These are phyloP conservation scores for Cephus cinctus DNA, from an alignment of 1,140 invertebrate genomes.

Conservation along the genomic window DNA sequence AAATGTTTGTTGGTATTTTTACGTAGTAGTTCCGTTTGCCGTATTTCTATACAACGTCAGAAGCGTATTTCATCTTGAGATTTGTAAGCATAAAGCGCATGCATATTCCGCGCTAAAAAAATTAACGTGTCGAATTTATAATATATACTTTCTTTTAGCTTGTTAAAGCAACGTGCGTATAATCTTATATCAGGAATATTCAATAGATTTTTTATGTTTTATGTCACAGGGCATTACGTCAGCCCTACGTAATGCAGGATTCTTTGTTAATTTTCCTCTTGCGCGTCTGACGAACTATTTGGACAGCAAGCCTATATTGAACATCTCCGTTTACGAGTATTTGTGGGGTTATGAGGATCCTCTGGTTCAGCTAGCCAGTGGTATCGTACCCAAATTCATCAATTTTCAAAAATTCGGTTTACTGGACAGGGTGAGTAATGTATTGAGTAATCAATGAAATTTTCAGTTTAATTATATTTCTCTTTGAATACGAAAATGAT, in stretches of 20 bases:
- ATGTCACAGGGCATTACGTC: conserved; percentile 64
- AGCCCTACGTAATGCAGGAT: conserved; percentile 57
- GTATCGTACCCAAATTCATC: conserved; percentile 69
- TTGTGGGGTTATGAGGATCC: conserved; percentile 86
- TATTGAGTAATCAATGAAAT: too few species aligned
- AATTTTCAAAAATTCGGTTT: conserved; percentile 77
- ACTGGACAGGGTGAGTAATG: conserved; percentile 74
- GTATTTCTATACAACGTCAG: too few species aligned
- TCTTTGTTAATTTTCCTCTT: conserved; percentile 64
- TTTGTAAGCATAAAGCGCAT: too few species aligned
- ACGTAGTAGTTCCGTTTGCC: too few species aligned
- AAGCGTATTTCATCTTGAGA: too few species aligned
- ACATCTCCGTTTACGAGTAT: conserved; percentile 70
- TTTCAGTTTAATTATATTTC: too few species aligned
- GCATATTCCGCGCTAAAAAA: too few species aligned
- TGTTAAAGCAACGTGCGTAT: too few species aligned
- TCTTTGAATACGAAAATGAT: neutral
- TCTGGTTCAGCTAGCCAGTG: conserved; percentile 67
- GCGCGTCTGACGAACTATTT: conserved; percentile 62
- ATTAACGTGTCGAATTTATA: too few species aligned
- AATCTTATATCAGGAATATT: too few species aligned
- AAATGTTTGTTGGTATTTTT: too few species aligned
- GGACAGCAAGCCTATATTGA: conserved; percentile 68
- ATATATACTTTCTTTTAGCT: too few species aligned
- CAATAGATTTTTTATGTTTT: conserved; percentile 13